These are phyloP conservation scores for Glomeris maerens DNA, from an alignment of 1,140 invertebrate species.

Conservation along the genomic window DNA sequence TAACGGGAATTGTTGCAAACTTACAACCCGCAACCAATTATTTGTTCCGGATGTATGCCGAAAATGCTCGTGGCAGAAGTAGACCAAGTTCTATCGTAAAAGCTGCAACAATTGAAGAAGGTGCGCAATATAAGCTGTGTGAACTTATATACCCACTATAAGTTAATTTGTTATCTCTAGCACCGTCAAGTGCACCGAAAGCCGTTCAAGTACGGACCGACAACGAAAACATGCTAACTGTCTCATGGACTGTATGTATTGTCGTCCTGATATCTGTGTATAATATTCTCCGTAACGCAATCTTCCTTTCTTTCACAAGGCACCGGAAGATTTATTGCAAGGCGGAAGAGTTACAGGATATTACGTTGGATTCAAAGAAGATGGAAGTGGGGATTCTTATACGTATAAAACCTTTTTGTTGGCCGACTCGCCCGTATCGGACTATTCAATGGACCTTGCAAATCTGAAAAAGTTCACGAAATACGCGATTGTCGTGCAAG, in stretches of 20 bases:
- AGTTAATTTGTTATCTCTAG: too few relatives aligned
- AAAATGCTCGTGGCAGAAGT: slow-evolving; percentile 83
- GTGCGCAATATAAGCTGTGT: too few relatives aligned
- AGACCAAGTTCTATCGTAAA: slow-evolving; percentile 81
- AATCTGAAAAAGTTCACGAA: slow-evolving; percentile 81
- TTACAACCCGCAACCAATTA: slow-evolving; percentile 82
- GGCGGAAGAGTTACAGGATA: slow-evolving; percentile 84
- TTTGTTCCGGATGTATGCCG: slow-evolving; percentile 79
- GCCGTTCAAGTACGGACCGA: slow-evolving; percentile 67
- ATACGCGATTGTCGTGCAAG: slow-evolving; percentile 89
- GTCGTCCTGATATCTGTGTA: too few relatives aligned
- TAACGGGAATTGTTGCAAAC: slow-evolving; percentile 72
- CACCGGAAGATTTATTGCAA: slow-evolving; percentile 72
- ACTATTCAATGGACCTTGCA: slow-evolving; percentile 41
- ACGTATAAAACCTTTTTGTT: slow-evolving; percentile 22
- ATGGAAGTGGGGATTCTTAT: slow-evolving; percentile 26
- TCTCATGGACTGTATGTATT: too few relatives aligned
- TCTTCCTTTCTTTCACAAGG: slow-evolving; percentile 72
- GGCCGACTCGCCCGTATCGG: slow-evolving; percentile 20
- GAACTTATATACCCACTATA: too few relatives aligned
- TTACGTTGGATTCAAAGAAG: slow-evolving; percentile 43
- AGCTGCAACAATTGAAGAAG: slow-evolving; percentile 87
- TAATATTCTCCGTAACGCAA: too few relatives aligned
- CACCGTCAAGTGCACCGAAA: slow-evolving; percentile 36
- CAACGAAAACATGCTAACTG: too few relatives aligned